These are phyloP conservation scores for Dione vanillae DNA, from an alignment of 2,888 invertebrate species.

Conservation along the genomic window DNA sequence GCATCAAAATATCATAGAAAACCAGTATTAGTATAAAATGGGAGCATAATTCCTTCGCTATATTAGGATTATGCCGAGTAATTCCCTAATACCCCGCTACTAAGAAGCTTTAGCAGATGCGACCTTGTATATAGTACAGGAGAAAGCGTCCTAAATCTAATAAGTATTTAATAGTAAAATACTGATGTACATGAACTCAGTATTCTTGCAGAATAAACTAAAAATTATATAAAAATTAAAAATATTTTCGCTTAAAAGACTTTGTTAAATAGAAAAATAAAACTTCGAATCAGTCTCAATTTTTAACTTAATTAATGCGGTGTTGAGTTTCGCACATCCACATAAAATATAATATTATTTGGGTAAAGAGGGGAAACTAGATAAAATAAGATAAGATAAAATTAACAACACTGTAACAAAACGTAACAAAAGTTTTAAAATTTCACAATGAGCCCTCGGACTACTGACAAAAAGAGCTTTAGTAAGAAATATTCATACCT, in stretches of 20 bases:
- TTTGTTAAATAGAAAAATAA: too few species aligned
- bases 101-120: conserved; percentile 45
- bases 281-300: too few species aligned
- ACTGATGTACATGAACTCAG: too few species aligned
- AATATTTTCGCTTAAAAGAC: too few species aligned
- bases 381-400: not conserved
- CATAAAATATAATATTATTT: too few species aligned
- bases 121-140: conserved; percentile 36
- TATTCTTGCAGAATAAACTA: too few species aligned
- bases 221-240: too few species aligned
- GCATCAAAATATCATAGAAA: conserved; percentile 33
- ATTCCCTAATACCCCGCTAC: conserved; percentile 44
- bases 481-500: conserved; percentile 18
- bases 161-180: not conserved
- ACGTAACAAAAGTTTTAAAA: not conserved
- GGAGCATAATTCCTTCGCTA: conserved; percentile 34
- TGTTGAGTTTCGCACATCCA: too few species aligned
- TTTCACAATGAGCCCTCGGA: not conserved
- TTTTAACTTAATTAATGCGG: too few species aligned
- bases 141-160: not conserved
- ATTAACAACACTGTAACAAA: not conserved
- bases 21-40: conserved; percentile 40
- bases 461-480: conserved; percentile 17
- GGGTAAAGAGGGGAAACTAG: not conserved
- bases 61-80: conserved; percentile 43